Percentiles rank a stretch among this genome's conserved stretches.
Conservation (phyloP, 2,888 invertebrate species). For the Phyllotreta cruciferae region DNA sequence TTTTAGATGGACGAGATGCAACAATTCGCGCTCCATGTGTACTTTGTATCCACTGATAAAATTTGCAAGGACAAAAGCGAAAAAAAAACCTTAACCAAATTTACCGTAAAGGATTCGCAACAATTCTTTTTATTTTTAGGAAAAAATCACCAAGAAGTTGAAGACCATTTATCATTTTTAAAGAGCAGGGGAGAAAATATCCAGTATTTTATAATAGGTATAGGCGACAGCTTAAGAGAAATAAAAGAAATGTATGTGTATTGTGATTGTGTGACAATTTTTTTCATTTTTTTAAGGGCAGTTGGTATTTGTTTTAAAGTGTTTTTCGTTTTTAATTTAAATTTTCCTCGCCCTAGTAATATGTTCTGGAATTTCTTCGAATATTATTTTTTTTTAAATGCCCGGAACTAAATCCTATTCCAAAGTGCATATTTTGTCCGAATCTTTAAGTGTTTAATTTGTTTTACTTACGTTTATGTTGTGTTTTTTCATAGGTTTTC, state of each 20-base stretch:
- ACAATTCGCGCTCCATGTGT: not conserved
- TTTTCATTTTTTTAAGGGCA: no score
- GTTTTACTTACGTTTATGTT: no score
- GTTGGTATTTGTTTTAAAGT: no score
- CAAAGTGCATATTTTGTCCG: no score
- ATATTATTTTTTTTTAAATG: no score
- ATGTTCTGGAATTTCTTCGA: no score
- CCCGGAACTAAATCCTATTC: no score
- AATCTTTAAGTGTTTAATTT: no score
- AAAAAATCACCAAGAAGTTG: not conserved
- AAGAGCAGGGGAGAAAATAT: not conserved
- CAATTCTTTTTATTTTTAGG: not conserved
- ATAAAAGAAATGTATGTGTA: not conserved
- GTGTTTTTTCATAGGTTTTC: no score
- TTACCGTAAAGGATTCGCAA: not conserved
- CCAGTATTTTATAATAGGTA: not conserved
- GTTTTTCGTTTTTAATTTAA: no score
- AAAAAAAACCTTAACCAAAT: not conserved
- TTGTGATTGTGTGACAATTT: no score
- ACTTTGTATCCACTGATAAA: not conserved
- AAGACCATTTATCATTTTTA: not conserved
- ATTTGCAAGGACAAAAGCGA: not conserved
- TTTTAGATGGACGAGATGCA: slow-evolving; percentile 1
- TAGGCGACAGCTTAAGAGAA: not conserved
- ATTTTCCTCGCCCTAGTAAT: no score